These are phyloP conservation scores for Unio delphinus DNA, from an alignment of 2,888 invertebrate species.

Conservation along the genomic window DNA sequence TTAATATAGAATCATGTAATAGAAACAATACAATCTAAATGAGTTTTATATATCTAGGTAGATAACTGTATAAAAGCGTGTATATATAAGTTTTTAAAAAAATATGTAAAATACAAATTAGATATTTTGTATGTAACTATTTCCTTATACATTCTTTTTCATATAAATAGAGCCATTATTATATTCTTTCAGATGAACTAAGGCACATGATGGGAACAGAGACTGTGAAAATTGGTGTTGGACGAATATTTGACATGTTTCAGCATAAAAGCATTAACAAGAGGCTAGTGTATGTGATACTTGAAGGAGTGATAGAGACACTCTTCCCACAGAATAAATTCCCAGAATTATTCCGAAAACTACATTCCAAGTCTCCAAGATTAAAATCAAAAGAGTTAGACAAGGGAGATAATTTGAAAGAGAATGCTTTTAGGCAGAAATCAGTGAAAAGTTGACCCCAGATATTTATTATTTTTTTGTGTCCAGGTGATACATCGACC, in stretches of 20 bases:
- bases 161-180: neutral
- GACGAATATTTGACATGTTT: slow-evolving; percentile 89
- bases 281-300: slow-evolving; percentile 85
- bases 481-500: too few relatives aligned
- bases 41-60: too few relatives aligned
- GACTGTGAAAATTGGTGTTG: slow-evolving; percentile 85
- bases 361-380: slow-evolving; percentile 76
- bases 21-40: too few relatives aligned
- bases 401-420: too few relatives aligned
- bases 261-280: slow-evolving; percentile 89
- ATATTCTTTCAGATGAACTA: slow-evolving; percentile 81
- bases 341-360: slow-evolving; percentile 80
- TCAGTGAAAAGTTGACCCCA: too few relatives aligned
- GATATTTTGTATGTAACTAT: too few relatives aligned
- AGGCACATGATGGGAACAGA: slow-evolving; percentile 91
- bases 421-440: too few relatives aligned
- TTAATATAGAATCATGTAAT: too few relatives aligned
- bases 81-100: too few relatives aligned
- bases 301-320: slow-evolving; percentile 85
- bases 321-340: slow-evolving; percentile 87
- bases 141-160: neutral
- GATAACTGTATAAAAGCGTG: neutral
- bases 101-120: too few relatives aligned
- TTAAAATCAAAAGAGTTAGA: slow-evolving; percentile 7
- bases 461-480: too few relatives aligned